Conservation (phyloP, 2,888 invertebrate species). For the Lacanobia wlatinum region DNA sequence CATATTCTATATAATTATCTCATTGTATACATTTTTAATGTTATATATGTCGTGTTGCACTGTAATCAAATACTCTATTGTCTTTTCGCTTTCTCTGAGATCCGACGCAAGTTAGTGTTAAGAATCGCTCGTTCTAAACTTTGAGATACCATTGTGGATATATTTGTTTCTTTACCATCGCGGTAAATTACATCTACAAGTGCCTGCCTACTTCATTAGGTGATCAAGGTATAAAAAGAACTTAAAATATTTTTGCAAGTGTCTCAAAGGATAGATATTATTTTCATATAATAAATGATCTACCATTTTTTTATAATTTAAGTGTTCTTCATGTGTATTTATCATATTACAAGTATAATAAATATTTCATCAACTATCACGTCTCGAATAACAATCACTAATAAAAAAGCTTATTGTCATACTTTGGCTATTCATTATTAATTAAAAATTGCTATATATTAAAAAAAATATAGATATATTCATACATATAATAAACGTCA, state of each 20-base stretch:
- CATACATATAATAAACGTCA: conserved; percentile 36
- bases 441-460: conserved; percentile 9
- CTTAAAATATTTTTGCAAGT: not conserved
- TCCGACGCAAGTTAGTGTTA: conserved; percentile 83
- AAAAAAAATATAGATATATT: conserved; percentile 20
- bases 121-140: conserved; percentile 46
- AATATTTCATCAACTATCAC: conserved; percentile 6
- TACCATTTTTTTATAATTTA: conserved; percentile 20
- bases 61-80: conserved; percentile 60
- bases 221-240: not conserved
- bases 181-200: not conserved
- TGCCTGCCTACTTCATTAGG: not conserved
- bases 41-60: conserved; percentile 73
- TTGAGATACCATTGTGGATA: conserved; percentile 39
- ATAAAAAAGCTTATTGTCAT: conserved; percentile 9
- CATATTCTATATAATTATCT: conserved; percentile 49
- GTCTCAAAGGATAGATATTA: conserved; percentile 27
- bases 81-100: conserved; percentile 65
- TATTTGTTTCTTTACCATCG: not conserved
- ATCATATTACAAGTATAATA: conserved; percentile 17
- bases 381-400: conserved; percentile 4
- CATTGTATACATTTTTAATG: conserved; percentile 65
- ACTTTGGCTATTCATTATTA: conserved; percentile 13
- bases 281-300: conserved; percentile 21
- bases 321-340: conserved; percentile 28